Percentiles rank a stretch among this genome's conserved stretches.
Conservation (phyloP, 2,797 vertebrate genomes). For the Poecilia wingei region DNA sequence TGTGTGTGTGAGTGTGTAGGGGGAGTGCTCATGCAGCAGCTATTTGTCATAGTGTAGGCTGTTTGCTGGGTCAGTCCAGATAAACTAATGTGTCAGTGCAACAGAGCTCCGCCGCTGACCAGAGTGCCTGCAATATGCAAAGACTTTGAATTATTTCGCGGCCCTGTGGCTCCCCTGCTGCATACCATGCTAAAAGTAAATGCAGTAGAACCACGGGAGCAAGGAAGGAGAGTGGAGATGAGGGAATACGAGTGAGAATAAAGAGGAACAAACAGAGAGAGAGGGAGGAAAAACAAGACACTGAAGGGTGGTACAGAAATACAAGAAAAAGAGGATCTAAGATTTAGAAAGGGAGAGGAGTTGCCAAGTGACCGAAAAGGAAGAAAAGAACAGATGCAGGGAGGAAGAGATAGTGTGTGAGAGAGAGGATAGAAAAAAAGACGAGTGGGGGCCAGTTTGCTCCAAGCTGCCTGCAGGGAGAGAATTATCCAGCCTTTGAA, state of each 20-base stretch:
- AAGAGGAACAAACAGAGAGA: slow-evolving; percentile 39
- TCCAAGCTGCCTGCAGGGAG: slow-evolving; percentile 66
- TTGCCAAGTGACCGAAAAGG: slow-evolving; percentile 28
- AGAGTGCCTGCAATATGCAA: slow-evolving; percentile 84
- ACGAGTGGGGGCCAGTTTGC: slow-evolving; percentile 46
- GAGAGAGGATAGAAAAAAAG: slow-evolving; percentile 15
- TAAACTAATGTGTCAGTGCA: slow-evolving; percentile 84
- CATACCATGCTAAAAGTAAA: slow-evolving; percentile 57
- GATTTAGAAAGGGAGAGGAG: slow-evolving; percentile 47
- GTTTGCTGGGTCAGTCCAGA: slow-evolving; percentile 83
- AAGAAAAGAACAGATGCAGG: slow-evolving; percentile 33
- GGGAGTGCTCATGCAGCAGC: slow-evolving; percentile 38
- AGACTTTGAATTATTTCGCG: slow-evolving; percentile 84
- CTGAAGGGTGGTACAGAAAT: slow-evolving; percentile 37
- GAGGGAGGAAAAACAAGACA: slow-evolving; percentile 38
- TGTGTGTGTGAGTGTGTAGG: background rate
- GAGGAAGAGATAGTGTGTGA: slow-evolving; percentile 30
- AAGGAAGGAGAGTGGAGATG: slow-evolving; percentile 4
- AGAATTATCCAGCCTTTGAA: slow-evolving; percentile 75
- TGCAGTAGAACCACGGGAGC: slow-evolving; percentile 21
- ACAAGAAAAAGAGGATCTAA: slow-evolving; percentile 33
- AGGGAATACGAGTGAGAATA: slow-evolving; percentile 16
- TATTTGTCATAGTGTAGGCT: slow-evolving; percentile 82
- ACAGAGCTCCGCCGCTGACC: slow-evolving; percentile 77
- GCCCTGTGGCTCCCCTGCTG: slow-evolving; percentile 72